Conservation (phyloP, 2,113 vertebrate genomes). For the Pseudorectes ferrugineus region DNA sequence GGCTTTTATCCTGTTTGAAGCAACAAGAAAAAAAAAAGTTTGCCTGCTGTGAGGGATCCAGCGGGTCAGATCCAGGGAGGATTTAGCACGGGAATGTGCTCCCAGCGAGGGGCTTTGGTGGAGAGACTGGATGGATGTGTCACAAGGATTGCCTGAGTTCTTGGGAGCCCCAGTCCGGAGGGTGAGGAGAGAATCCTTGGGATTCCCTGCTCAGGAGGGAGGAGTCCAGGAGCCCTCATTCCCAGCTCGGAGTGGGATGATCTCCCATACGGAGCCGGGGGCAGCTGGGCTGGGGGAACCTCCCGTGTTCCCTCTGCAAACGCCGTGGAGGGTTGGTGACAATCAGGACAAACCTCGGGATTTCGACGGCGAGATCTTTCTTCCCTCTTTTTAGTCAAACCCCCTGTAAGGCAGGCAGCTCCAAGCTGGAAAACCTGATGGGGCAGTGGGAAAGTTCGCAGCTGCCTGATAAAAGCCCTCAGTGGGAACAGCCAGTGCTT, state of each 20-base stretch:
- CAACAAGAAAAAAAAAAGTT: background rate
- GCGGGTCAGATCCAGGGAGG: background rate
- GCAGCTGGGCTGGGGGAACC: background rate
- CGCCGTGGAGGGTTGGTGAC: background rate
- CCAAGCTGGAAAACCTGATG: background rate
- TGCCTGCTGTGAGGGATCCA: background rate
- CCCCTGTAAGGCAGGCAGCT: background rate
- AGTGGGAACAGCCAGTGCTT: background rate
- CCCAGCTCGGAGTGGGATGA: background rate
- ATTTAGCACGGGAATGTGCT: background rate
- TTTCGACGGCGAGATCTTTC: background rate
- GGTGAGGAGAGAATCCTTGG: background rate
- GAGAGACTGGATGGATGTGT: background rate
- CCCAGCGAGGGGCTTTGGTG: background rate
- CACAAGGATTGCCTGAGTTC: background rate
- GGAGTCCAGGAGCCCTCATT: background rate
- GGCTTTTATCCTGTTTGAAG: background rate
- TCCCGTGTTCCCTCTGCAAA: background rate
- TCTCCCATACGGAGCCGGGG: rapidly evolving
- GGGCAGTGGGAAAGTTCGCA: background rate
- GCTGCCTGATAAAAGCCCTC: background rate
- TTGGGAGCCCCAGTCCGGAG: background rate
- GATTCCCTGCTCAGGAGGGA: background rate
- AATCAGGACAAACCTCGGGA: background rate
- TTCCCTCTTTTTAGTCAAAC: background rate